Evolutionary conservation across 2,113 vertebrate species (phyloP).

Genomic region (Pygoscelis adeliae): DNA sequence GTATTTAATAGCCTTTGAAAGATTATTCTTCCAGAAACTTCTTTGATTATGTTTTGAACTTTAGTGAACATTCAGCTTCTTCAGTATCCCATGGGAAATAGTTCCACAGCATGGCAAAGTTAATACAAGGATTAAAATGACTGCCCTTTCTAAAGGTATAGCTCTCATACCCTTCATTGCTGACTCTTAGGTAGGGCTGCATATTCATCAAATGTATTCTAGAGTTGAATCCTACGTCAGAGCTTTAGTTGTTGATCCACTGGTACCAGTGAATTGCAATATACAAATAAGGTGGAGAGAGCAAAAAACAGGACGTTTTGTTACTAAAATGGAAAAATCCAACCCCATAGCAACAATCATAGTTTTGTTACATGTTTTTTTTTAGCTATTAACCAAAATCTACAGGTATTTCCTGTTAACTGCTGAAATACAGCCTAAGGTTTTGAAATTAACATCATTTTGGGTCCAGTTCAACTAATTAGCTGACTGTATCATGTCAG

Average conservation of each 20-base stretch:
- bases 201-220: neutral
- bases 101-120: neutral
- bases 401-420: neutral
- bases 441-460: neutral
- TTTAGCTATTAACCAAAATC: neutral
- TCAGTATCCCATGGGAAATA: neutral
- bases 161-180: neutral
- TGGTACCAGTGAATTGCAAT: neutral
- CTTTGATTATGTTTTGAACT: neutral
- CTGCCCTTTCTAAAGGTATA: neutral
- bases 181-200: neutral
- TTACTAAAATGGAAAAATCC: neutral
- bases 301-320: neutral
- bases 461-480: neutral
- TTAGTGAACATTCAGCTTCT: neutral
- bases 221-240: neutral
- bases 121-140: neutral
- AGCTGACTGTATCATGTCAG: neutral
- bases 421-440: neutral
- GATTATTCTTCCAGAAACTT: neutral
- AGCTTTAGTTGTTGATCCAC: neutral
- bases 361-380: neutral
- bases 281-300: neutral
- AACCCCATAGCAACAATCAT: neutral
- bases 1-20: neutral